Base-by-base conservation (phyloP, 2,888 invertebrate species). In the Rhagophthalmus giganteus region DNA sequence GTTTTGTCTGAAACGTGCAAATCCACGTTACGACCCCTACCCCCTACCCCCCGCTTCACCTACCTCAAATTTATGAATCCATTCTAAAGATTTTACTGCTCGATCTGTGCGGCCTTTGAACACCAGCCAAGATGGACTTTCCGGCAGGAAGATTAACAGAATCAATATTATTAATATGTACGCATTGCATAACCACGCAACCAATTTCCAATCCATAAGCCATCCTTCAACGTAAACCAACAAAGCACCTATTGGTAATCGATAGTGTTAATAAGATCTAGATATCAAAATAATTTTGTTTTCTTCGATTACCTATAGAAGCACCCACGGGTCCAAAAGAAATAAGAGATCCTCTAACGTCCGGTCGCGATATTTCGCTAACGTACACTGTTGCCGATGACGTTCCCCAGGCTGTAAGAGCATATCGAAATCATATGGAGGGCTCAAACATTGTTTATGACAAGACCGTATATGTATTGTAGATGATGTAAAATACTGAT, bases 341-440 rank as follows among this genome's bases (percentile, higher is more conserved):
- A n/a, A n/a, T 79, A 35, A 83, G 68, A 7, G 81, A 79, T n/a
- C 82, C 82, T 53, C 82, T 67, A 45, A 82, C 70, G 61, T 82
- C 81, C 1, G 81, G 79, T 30, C 80, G 69, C 0, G 81, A 80
- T 1, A 82, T 79, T 70, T 82, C 82, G 5, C 81, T 82, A 42
- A 82, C 80, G 67, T 82, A 83, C 15, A 82, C 82, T 32, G 81
- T 79, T 1, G 81, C 81, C 9, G 82, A 81, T 6, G 5, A 6
- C 3, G 20, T 5, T 3, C 20, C 3, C 20, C 20, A 20, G 3
- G 7, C 20, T 20, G 20, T 20, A 20, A 20, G 7, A n/a, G n/a
- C n/a, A 20, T n/a, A n/a, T n/a, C n/a, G n/a, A n/a, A n/a, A n/a
- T n/a, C n/a, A n/a, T n/a, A n/a, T n/a, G n/a, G n/a, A n/a, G n/a